Evolutionary conservation across 2,888 invertebrate species (phyloP).

Genomic region (Lochmaea crataegi): DNA sequence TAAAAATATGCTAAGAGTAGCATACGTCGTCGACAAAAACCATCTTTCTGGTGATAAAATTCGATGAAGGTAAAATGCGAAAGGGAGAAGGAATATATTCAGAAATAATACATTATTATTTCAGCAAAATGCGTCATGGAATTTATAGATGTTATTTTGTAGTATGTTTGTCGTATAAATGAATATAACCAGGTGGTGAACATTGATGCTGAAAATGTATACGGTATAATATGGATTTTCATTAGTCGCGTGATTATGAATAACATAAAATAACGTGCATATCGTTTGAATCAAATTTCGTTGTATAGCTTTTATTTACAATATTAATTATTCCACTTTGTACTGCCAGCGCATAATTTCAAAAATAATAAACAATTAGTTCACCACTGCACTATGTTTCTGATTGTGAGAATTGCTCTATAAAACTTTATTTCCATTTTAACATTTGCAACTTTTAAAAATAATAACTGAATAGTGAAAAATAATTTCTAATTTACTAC

Average conservation of each 20-base stretch:
- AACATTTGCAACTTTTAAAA: no score
- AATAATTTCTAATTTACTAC: no score
- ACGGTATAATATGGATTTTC: background rate
- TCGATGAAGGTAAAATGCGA: background rate
- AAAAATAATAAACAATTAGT: no score
- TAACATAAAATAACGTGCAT: background rate
- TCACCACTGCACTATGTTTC: no score
- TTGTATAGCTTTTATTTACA: background rate
- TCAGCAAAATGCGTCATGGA: background rate
- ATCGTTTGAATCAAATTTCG: background rate
- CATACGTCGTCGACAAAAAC: conserved; percentile 27
- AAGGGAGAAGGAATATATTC: background rate
- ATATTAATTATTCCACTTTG: no score
- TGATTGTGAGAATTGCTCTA: no score
- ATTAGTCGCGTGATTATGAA: background rate
- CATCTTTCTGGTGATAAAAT: conserved; percentile 27
- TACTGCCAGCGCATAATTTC: no score
- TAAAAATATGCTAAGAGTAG: conserved; percentile 19
- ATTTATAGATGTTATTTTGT: background rate
- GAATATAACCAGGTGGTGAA: no score
- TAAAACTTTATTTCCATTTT: no score
- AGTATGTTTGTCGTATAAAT: background rate
- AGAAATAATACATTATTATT: background rate
- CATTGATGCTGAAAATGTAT: no score
- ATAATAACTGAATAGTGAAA: no score